Conservation (phyloP, 2,113 vertebrate species). For the Chlorodrepanis virens region DNA sequence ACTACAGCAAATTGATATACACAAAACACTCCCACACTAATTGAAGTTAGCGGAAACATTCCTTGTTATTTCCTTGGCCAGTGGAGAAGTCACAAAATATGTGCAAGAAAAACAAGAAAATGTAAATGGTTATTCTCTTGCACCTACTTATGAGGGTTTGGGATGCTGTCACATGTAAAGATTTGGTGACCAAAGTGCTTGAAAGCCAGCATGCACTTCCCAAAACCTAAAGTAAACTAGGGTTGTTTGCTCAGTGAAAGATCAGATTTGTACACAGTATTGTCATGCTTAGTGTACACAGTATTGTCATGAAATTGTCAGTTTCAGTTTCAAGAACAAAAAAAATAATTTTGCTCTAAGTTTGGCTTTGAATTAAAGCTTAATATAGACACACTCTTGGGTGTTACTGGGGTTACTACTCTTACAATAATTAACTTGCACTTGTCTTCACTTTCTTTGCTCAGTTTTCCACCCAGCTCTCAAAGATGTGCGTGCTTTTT, state of each 20-base stretch:
- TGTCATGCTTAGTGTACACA: background rate
- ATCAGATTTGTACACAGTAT: background rate
- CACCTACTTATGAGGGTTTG: background rate
- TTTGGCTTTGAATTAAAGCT: background rate
- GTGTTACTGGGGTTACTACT: background rate
- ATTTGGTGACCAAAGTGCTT: background rate
- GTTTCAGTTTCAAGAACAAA: background rate
- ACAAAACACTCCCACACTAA: background rate
- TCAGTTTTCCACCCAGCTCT: background rate
- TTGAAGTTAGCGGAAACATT: background rate
- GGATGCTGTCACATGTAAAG: background rate
- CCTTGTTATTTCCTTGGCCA: background rate
- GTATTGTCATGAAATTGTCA: background rate
- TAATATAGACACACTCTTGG: background rate
- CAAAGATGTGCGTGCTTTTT: background rate
- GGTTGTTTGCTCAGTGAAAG: background rate
- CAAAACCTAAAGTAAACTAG: background rate
- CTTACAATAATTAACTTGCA: background rate
- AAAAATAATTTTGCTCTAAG: background rate
- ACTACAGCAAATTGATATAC: background rate
- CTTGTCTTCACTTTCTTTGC: background rate
- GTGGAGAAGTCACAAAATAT: background rate
- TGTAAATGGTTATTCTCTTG: background rate
- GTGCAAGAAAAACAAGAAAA: background rate
- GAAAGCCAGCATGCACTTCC: background rate